Evolutionary conservation across 2,888 invertebrate genomes (phyloP).

Genomic region (Melanotus villosus): DNA sequence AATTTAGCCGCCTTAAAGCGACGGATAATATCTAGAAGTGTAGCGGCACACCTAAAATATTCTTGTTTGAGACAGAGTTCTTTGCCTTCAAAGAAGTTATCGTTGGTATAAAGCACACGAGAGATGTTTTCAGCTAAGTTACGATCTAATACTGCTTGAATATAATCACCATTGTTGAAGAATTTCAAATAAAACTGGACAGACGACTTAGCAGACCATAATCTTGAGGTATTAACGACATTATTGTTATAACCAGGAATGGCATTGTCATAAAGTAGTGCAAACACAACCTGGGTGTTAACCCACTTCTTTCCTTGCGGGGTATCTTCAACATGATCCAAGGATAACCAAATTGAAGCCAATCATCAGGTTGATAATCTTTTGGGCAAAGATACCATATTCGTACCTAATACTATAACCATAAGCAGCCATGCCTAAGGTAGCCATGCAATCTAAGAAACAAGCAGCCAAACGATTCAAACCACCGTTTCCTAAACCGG

Average conservation of each 20-base stretch:
- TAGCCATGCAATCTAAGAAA: conserved; percentile 99
- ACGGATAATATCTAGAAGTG: conserved; percentile 95
- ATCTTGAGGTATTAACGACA: conserved; percentile 95
- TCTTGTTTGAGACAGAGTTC: conserved; percentile 98
- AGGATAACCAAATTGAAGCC: conserved; percentile 98
- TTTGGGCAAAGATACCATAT: conserved; percentile 99
- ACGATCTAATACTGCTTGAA: conserved; percentile 98
- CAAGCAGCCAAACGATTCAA: conserved; percentile 98
- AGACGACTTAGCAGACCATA: conserved; percentile 99
- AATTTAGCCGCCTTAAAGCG: conserved; percentile 97
- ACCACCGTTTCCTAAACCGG: conserved; percentile 98
- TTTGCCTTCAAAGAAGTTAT: conserved; percentile 99
- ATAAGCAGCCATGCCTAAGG: conserved; percentile 96
- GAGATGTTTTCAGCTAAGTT: conserved; percentile 99
- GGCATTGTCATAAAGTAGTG: conserved; percentile 99
- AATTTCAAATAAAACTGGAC: conserved; percentile 95
- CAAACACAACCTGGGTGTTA: conserved; percentile 94
- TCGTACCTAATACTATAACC: conserved; percentile 99
- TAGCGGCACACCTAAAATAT: conserved; percentile 99
- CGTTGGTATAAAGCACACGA: conserved; percentile 98
- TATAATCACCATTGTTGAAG: conserved; percentile 99
- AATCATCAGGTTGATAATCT: conserved; percentile 98
- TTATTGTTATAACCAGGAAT: conserved; percentile 99
- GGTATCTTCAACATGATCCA: conserved; percentile 95
- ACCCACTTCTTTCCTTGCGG: conserved; percentile 94